Conservation (phyloP, 2,113 vertebrate genomes). For the Caranx ignobilis region DNA sequence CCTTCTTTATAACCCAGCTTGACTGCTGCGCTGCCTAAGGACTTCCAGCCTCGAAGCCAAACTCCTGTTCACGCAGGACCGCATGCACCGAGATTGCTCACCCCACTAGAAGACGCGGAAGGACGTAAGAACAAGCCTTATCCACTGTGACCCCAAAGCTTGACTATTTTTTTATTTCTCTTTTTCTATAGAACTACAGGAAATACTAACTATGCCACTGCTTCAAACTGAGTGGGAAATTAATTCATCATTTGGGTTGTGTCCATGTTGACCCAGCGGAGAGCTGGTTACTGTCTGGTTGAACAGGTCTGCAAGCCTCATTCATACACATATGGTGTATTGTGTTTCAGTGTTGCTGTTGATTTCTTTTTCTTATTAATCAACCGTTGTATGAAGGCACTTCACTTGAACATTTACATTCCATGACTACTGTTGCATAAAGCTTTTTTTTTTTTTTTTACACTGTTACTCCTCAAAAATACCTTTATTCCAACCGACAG, state of each 20-base stretch:
- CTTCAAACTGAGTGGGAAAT: slow-evolving; percentile 17
- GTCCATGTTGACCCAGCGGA: slow-evolving; percentile 7
- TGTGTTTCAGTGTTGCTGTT: slow-evolving; percentile 18
- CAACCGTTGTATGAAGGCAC: slow-evolving; percentile 10
- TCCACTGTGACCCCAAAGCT: slow-evolving; percentile 79
- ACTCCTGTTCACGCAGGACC: slow-evolving; percentile 29
- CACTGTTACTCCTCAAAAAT: neutral
- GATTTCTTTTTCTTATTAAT: neutral
- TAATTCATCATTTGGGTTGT: slow-evolving; percentile 2
- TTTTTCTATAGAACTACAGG: slow-evolving; percentile 48
- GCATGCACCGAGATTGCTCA: slow-evolving; percentile 8
- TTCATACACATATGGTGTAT: neutral
- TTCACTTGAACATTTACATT: slow-evolving; percentile 37
- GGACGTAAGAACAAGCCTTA: slow-evolving; percentile 72
- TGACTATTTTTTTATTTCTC: slow-evolving; percentile 51
- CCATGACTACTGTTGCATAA: slow-evolving; percentile 33
- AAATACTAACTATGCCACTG: slow-evolving; percentile 35
- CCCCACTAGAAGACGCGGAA: slow-evolving; percentile 20
- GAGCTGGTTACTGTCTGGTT: slow-evolving; percentile 11
- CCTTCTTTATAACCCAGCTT: slow-evolving; percentile 44
- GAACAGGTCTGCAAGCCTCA: slow-evolving; percentile 28
- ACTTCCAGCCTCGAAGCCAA: slow-evolving; percentile 58
- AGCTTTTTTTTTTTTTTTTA: neutral
- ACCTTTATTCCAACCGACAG: neutral
- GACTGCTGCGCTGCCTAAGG: slow-evolving; percentile 51